Base-by-base conservation (phyloP, 2,888 invertebrate genomes). In the Stenchaetothrips biformis region DNA sequence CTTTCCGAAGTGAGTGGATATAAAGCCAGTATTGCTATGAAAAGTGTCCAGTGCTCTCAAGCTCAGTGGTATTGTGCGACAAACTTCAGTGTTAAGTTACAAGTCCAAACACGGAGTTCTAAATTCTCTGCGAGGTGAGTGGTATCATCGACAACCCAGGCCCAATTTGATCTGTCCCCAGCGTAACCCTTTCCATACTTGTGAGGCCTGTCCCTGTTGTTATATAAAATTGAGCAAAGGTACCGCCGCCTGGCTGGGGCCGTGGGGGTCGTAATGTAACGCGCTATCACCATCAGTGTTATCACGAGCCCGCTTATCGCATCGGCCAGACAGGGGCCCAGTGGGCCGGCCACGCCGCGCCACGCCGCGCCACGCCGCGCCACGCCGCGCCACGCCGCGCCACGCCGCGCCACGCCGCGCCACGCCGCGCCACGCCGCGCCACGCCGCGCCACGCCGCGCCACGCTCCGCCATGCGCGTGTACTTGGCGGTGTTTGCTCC, bases 241-340 rank as follows among this genome's bases (percentile, higher is more conserved):
- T 37, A 37, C 37, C 37, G 21, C 37, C 37, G 37, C 37, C 37
- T 37, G 37, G 37, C 67, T 37, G 37, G 37, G 37, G 37, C 37
- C 37, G 2, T 37, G 37, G 37, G 37, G 37, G 37, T 37, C 37
- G 37, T 37, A 37, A 37, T 37, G 37, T 37, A 37, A 37, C 37
- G 37, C 4, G 37, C 37, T 37, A 37, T 37, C 37, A 37, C 37
- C 37, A 37, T 37, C 53, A 13, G 53, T 21, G 67, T 21, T 67
- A 67, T 67, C 67, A n/a, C 4, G 37, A 25, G 67, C n/a, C 21
- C 67, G 67, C 67, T 67, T 67, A 67, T 67, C 67, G 21, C n/a
- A n/a, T 9, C 62, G 62, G 18, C 62, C 37, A 37, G 37, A 37
- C 37, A 37, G 37, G 37, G 37, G 37, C 37, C 37, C 37, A 37